Percentiles rank a stretch among this genome's conserved stretches.
Evolutionary conservation across 1,140 invertebrate species (phyloP).

Genomic region (Euura saliciscinereae): DNA sequence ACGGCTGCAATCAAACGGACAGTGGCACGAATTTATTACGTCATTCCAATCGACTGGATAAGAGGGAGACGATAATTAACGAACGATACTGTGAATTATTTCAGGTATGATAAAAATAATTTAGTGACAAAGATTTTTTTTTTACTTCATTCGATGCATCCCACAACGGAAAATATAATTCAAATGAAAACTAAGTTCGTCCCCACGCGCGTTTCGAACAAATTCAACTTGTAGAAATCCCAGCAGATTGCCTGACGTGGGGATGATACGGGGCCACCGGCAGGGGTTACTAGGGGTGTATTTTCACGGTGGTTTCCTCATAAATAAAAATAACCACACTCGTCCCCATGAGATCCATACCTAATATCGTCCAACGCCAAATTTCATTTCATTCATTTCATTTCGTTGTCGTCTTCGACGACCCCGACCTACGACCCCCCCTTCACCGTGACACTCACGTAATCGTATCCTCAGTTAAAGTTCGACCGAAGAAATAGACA

Average conservation of each 20-base stretch:
- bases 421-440: neutral
- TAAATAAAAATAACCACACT: constrained; percentile 6
- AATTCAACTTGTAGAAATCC: constrained; percentile 7
- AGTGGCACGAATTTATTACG: no score
- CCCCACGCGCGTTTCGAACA: neutral
- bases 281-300: neutral
- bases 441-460: neutral
- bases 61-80: no score
- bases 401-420: no score
- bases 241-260: neutral
- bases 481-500: no score
- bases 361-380: constrained; percentile 2
- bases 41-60: no score
- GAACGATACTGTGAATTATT: no score
- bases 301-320: constrained; percentile 6
- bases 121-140: neutral
- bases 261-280: neutral
- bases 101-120: no score
- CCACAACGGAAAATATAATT: neutral
- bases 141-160: neutral
- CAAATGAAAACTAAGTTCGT: constrained; percentile 2
- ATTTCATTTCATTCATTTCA: neutral
- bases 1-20: no score
- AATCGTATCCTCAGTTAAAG: no score
- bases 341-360: constrained; percentile 4